These are phyloP conservation scores for Percopsis omiscomaycus DNA, from an alignment of 2,797 vertebrate species.

Conservation along the genomic window DNA sequence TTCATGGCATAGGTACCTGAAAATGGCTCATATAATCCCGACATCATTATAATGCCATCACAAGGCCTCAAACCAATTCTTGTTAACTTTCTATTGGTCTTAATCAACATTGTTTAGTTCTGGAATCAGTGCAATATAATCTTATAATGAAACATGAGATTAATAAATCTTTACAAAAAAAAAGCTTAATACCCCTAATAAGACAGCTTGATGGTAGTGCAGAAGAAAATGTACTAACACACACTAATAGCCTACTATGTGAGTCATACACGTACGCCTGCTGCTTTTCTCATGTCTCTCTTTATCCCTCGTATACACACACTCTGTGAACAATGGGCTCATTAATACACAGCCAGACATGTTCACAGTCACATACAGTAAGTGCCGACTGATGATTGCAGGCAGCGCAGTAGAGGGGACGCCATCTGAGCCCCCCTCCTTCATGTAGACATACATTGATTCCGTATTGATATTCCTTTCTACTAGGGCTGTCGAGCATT, in stretches of 20 bases:
- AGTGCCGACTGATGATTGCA: slow-evolving; percentile 31
- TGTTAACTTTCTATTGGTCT: too few species aligned
- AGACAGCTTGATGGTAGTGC: background rate
- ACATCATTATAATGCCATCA: slow-evolving; percentile 1
- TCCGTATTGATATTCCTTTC: slow-evolving; percentile 23
- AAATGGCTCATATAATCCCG: background rate
- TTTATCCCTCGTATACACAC: background rate
- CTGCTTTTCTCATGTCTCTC: background rate
- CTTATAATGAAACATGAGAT: too few species aligned
- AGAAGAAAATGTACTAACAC: slow-evolving; percentile 1
- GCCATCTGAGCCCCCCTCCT: slow-evolving; percentile 40
- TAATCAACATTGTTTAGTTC: too few species aligned
- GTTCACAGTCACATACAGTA: slow-evolving; percentile 19
- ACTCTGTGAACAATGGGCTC: slow-evolving; percentile 32
- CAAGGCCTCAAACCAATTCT: background rate
- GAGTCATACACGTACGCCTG: slow-evolving; percentile 5
- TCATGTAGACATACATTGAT: slow-evolving; percentile 17
- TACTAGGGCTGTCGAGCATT: slow-evolving; percentile 13
- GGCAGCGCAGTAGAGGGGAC: slow-evolving; percentile 21
- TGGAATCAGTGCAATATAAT: too few species aligned
- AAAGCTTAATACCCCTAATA: background rate
- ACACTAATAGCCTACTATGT: background rate
- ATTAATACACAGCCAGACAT: slow-evolving; percentile 33
- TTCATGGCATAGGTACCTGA: slow-evolving; percentile 9
- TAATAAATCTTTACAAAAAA: background rate